These are phyloP conservation scores for Drosophila athabasca DNA, from an alignment of 1,140 invertebrate genomes.

Conservation along the genomic window DNA sequence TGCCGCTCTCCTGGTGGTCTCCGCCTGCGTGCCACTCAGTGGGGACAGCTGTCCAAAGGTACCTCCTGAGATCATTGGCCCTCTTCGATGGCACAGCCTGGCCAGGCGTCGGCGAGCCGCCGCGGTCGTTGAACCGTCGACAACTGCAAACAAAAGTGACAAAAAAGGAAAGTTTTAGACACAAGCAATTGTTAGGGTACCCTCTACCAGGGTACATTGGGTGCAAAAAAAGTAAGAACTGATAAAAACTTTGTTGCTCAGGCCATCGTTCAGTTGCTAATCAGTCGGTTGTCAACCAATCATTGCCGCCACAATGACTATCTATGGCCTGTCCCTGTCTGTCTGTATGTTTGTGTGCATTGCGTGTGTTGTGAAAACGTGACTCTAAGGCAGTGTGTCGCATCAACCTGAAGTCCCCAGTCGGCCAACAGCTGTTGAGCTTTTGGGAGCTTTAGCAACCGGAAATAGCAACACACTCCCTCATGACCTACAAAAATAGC, in stretches of 20 bases:
- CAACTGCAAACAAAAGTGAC: conserved; percentile 49
- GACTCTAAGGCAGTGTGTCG: conserved; percentile 32
- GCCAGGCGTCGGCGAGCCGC: conserved; percentile 46
- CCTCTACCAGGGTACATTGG: background rate
- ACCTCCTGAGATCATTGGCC: conserved; percentile 19
- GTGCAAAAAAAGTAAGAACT: no score
- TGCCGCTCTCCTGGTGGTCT: conserved; percentile 13
- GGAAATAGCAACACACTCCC: background rate
- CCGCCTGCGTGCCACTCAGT: no score
- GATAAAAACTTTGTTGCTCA: no score
- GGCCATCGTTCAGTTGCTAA: conserved; percentile 1
- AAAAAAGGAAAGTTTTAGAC: background rate
- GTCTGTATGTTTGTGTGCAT: background rate
- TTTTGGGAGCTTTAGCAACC: background rate
- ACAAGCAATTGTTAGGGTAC: no score
- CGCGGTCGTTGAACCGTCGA: conserved; percentile 58
- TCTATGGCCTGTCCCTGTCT: background rate
- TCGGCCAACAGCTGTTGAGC: conserved; percentile 30
- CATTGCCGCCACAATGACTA: no score
- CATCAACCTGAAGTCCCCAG: conserved; percentile 38
- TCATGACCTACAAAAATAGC: background rate
- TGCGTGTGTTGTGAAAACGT: conserved; percentile 66
- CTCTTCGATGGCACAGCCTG: conserved; percentile 22
- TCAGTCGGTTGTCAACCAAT: conserved; percentile 8
- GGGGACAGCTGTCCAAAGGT: conserved; percentile 11